Conservation (phyloP, 2,888 invertebrate species). For the Agonopterix alstromeriana region DNA sequence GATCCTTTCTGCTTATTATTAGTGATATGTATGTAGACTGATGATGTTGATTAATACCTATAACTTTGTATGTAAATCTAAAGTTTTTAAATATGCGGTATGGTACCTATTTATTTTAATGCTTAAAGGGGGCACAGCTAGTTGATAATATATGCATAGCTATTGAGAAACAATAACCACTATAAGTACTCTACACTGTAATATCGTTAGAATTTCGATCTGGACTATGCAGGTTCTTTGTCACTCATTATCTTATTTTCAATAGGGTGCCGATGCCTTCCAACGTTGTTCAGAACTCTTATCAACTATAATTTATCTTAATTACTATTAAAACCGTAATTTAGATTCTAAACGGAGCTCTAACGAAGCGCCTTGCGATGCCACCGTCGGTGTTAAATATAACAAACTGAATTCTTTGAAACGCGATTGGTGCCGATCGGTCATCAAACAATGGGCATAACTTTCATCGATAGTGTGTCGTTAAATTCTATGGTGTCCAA, state of each 20-base stretch:
- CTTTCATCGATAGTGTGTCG: constrained; percentile 34
- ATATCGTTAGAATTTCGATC: too few relatives aligned
- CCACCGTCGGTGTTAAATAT: constrained; percentile 70
- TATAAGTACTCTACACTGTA: too few relatives aligned
- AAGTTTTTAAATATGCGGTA: too few relatives aligned
- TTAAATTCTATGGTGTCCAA: constrained; percentile 49
- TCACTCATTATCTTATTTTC: constrained; percentile 3
- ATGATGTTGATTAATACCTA: too few relatives aligned
- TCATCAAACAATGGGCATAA: constrained; percentile 63
- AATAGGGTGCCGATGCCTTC: constrained; percentile 20
- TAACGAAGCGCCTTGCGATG: constrained; percentile 59
- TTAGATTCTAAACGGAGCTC: constrained; percentile 55
- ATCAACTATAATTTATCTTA: constrained; percentile 70
- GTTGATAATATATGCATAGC: too few relatives aligned
- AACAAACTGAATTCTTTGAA: constrained; percentile 42
- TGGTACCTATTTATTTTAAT: too few relatives aligned
- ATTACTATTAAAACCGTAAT: constrained; percentile 62
- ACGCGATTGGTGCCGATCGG: constrained; percentile 47
- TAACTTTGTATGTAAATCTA: too few relatives aligned
- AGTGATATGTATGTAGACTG: too few relatives aligned
- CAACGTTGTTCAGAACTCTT: constrained; percentile 52
- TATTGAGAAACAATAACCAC: too few relatives aligned
- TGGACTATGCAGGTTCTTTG: neutral
- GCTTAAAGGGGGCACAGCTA: too few relatives aligned
- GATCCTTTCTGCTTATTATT: too few relatives aligned